A percentile compares a stretch with the other conserved stretches of the same genome.
These are phyloP conservation scores for Heliornis fulica DNA, from an alignment of 2,113 vertebrate genomes.

Conservation along the genomic window DNA sequence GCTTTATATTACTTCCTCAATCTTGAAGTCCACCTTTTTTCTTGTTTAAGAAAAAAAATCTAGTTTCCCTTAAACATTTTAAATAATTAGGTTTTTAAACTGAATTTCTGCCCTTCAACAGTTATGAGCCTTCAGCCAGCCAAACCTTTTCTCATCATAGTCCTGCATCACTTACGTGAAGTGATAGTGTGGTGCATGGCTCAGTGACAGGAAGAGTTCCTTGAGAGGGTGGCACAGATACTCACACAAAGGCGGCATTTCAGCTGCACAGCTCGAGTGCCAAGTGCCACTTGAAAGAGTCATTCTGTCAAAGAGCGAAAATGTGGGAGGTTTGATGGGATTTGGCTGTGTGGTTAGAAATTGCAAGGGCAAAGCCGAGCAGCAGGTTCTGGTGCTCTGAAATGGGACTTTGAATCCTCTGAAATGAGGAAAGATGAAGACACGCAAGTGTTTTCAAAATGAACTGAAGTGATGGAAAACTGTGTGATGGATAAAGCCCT, in stretches of 20 bases:
- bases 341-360: not conserved
- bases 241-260: not conserved
- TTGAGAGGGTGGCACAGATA: not conserved
- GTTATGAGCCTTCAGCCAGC: not conserved
- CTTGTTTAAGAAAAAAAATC: not conserved
- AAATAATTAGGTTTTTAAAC: not conserved
- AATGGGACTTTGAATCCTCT: not conserved
- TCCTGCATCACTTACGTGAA: not conserved
- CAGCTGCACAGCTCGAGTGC: not conserved
- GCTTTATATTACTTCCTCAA: not conserved
- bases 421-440: not conserved
- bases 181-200: not conserved
- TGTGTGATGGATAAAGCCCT: not conserved
- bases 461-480: not conserved
- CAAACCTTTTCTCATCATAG: not conserved
- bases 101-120: not conserved
- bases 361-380: not conserved
- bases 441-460: not conserved
- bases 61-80: not conserved
- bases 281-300: conserved; percentile 27
- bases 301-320: not conserved
- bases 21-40: not conserved
- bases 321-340: not conserved
- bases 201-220: not conserved
- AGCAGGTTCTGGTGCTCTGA: not conserved